phyloP scores from a whole-genome alignment of 1,140 invertebrate species.

The Sycobia sp. region DNA sequence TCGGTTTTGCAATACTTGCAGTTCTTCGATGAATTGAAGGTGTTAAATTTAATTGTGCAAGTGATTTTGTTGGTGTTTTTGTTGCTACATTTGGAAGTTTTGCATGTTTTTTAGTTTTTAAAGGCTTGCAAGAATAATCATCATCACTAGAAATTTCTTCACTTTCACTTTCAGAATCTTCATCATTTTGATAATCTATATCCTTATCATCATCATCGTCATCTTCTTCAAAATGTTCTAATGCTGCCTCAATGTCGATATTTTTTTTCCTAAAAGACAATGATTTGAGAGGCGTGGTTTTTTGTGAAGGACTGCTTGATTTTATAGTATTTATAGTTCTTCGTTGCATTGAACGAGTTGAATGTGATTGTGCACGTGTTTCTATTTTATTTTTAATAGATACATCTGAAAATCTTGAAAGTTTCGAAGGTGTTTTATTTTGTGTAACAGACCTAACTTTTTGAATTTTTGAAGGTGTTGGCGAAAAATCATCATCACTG shows the following conservation, averaged over 20 bases:
- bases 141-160: neutral
- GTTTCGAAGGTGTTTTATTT: too few relatives aligned
- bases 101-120: neutral
- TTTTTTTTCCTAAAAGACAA: neutral
- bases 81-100: neutral
- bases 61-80: conserved; percentile 17
- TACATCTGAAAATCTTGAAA: too few relatives aligned
- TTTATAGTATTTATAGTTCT: neutral
- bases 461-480: too few relatives aligned
- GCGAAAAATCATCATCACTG: too few relatives aligned
- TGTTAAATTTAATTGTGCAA: conserved; percentile 35
- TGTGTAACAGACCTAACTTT: too few relatives aligned
- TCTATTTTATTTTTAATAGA: too few relatives aligned
- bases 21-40: conserved; percentile 47
- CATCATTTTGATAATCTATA: neutral
- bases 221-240: neutral
- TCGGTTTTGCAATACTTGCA: conserved; percentile 43
- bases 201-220: neutral
- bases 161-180: conserved; percentile 5
- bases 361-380: too few relatives aligned
- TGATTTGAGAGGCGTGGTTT: neutral
- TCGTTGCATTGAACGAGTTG: neutral
- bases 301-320: neutral
- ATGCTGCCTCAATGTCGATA: neutral
- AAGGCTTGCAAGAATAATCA: neutral